Evolutionary conservation across 2,797 vertebrate genomes (phyloP).

Genomic region (Cossypha polioptera): DNA sequence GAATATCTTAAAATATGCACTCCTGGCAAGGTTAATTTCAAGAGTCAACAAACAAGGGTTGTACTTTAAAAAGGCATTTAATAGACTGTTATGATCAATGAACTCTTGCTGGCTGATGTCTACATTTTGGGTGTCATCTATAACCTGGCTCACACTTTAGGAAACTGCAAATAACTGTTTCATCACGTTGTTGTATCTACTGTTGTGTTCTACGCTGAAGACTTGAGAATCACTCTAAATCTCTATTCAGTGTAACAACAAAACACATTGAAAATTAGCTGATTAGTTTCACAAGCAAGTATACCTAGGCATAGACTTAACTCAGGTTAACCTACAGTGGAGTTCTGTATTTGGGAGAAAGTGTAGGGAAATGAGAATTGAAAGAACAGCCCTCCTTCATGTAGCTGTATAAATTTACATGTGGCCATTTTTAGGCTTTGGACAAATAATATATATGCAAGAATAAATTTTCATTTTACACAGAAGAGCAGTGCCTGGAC

Average conservation of each 20-base stretch:
- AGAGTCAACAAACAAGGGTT: background rate
- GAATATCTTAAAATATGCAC: background rate
- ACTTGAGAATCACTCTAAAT: background rate
- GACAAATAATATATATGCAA: background rate
- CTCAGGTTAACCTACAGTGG: background rate
- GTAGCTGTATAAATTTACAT: background rate
- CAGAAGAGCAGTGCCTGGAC: background rate
- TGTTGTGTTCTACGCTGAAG: background rate
- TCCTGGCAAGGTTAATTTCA: background rate
- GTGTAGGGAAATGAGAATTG: background rate
- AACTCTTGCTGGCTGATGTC: background rate
- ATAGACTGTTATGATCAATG: background rate
- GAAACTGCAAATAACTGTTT: background rate
- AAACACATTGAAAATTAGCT: background rate
- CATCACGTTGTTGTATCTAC: background rate
- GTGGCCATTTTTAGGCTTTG: constrained; percentile 11
- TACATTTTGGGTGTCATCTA: background rate
- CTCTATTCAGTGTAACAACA: background rate
- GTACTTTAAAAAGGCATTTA: background rate
- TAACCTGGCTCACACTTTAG: background rate
- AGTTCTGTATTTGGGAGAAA: background rate
- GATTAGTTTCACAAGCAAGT: background rate
- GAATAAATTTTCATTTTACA: background rate
- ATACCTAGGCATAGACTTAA: background rate
- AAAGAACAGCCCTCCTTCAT: background rate